phyloP scores from a whole-genome alignment of 2,888 invertebrate species.

The Mystacides longicornis region DNA sequence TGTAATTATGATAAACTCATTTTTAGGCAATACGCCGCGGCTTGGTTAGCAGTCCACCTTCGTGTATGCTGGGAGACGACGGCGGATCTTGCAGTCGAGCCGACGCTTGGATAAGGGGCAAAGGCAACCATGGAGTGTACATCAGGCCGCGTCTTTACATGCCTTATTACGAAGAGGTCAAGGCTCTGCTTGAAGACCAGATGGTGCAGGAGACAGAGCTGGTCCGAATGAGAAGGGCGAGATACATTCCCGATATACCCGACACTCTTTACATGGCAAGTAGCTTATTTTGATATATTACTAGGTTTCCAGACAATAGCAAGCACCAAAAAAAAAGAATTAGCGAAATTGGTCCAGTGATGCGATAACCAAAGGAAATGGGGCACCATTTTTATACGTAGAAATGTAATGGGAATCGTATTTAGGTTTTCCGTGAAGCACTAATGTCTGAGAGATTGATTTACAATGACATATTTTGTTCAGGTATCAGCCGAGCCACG shows the following conservation, averaged over 20 bases:
- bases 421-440: no score
- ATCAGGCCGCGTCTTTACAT: constrained; percentile 85
- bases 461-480: no score
- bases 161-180: constrained; percentile 92
- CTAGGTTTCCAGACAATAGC: no score
- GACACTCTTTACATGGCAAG: constrained; percentile 87
- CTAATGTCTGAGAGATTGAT: no score
- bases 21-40: constrained; percentile 54
- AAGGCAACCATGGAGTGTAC: constrained; percentile 61
- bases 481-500: constrained; percentile 24
- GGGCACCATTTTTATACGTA: no score
- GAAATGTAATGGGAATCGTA: no score
- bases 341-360: no score
- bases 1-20: neutral
- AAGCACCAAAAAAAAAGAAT: no score
- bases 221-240: constrained; percentile 60
- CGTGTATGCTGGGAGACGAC: constrained; percentile 76
- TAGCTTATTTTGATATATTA: neutral
- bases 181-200: constrained; percentile 79
- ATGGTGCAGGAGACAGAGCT: constrained; percentile 70
- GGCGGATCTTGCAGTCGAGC: constrained; percentile 38
- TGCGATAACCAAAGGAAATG: no score
- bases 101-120: constrained; percentile 75
- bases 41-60: constrained; percentile 72
- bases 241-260: constrained; percentile 77